phyloP scores from a whole-genome alignment of 2,797 vertebrate species.

The Gymnothorax javanicus region DNA sequence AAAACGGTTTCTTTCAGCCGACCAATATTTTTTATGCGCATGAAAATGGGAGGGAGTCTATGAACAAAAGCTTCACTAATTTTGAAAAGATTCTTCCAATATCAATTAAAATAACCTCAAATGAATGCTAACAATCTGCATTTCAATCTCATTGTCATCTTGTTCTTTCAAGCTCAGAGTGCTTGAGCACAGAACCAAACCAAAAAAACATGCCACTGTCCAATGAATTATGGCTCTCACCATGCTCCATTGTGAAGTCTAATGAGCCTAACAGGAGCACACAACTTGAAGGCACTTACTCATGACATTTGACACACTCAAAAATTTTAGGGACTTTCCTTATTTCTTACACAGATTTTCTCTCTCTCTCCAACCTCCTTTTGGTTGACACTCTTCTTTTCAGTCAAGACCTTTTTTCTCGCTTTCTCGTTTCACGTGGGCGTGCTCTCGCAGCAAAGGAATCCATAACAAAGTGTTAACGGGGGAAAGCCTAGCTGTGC shows the following conservation, averaged over 20 bases:
- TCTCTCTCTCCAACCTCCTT: slow-evolving; percentile 33
- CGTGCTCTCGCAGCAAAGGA: slow-evolving; percentile 49
- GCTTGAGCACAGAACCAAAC: too few relatives aligned
- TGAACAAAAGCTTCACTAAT: too few relatives aligned
- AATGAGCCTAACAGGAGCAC: slow-evolving; percentile 72
- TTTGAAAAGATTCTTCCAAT: too few relatives aligned
- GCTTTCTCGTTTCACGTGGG: slow-evolving; percentile 10
- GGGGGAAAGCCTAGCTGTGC: slow-evolving; percentile 69
- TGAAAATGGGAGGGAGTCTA: too few relatives aligned
- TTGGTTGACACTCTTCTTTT: slow-evolving; percentile 48
- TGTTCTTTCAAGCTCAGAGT: too few relatives aligned
- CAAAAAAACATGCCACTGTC: too few relatives aligned
- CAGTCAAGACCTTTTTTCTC: slow-evolving; percentile 31
- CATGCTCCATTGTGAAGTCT: slow-evolving; percentile 25
- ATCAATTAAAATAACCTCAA: too few relatives aligned
- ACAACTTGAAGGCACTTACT: slow-evolving; percentile 76
- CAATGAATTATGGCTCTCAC: too few relatives aligned
- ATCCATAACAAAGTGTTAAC: slow-evolving; percentile 76
- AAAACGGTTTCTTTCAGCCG: too few relatives aligned
- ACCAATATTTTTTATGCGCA: too few relatives aligned
- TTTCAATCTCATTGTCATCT: too few relatives aligned
- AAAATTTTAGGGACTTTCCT: slow-evolving; percentile 31
- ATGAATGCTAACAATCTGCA: too few relatives aligned
- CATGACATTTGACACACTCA: slow-evolving; percentile 63
- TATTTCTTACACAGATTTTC: slow-evolving; percentile 46